Evolutionary conservation across 2,113 vertebrate species (phyloP).

Genomic region (Tachuris rubrigastra): DNA sequence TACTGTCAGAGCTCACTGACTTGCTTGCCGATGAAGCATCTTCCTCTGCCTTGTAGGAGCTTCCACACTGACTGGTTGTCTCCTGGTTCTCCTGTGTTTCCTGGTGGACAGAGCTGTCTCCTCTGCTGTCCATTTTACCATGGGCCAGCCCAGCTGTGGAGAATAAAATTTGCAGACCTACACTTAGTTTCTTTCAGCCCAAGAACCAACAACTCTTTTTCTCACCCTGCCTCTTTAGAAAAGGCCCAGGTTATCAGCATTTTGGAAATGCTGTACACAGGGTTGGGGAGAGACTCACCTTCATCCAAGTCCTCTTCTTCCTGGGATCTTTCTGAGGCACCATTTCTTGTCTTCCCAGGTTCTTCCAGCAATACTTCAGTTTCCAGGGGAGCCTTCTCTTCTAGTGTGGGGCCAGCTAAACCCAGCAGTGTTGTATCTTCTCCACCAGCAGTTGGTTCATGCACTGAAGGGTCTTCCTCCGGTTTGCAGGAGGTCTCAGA

Average conservation of each 20-base stretch:
- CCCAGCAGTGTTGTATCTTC: not conserved
- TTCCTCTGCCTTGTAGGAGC: not conserved
- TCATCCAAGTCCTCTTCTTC: not conserved
- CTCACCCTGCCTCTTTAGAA: not conserved
- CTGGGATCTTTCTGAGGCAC: not conserved
- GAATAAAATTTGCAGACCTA: slow-evolving; percentile 14
- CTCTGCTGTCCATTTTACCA: not conserved
- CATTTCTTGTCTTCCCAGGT: not conserved
- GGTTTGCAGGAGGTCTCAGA: not conserved
- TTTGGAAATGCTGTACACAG: not conserved
- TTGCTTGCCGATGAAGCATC: not conserved
- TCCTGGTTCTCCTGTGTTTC: not conserved
- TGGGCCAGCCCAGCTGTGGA: slow-evolving; percentile 26
- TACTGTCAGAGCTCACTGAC: not conserved
- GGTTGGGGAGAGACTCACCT: not conserved
- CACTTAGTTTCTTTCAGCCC: not conserved
- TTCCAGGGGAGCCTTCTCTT: not conserved
- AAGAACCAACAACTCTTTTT: not conserved
- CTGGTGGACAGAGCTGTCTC: not conserved
- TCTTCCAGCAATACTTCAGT: not conserved
- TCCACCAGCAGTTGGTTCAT: not conserved
- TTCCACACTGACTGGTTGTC: not conserved
- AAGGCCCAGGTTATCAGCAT: not conserved
- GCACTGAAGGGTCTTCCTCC: not conserved
- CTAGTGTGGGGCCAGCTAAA: not conserved